Conservation (phyloP, 2,888 invertebrate genomes). For the Drosophila nigritarsus region DNA sequence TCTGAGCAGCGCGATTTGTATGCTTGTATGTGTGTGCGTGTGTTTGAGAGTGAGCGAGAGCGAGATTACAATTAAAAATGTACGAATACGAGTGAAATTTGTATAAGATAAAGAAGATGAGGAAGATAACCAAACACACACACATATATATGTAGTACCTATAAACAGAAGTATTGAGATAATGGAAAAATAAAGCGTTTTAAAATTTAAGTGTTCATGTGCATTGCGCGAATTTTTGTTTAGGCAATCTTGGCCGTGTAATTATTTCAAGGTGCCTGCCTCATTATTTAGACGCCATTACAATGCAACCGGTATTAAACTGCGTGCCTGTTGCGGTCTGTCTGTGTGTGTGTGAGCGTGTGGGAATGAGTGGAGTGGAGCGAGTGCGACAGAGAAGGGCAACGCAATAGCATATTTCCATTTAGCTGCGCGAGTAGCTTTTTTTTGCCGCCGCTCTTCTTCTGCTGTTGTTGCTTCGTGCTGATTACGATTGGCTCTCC, state of each 20-base stretch:
- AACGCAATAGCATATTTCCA: conserved; percentile 48
- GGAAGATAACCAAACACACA: conserved; percentile 54
- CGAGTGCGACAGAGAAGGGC: conserved; percentile 34
- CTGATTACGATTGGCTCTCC: conserved; percentile 51
- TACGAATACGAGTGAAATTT: conserved; percentile 67
- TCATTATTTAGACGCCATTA: conserved; percentile 78
- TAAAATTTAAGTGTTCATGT: conserved; percentile 21
- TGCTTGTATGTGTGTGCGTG: conserved; percentile 47
- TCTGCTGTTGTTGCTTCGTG: conserved; percentile 25
- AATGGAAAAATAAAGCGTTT: conserved; percentile 16
- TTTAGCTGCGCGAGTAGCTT: conserved; percentile 72
- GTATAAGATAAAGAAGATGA: conserved; percentile 73
- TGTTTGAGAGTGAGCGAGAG: conserved; percentile 48
- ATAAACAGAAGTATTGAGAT: conserved; percentile 15
- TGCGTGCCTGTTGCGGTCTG: conserved; percentile 35
- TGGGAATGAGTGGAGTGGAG: conserved; percentile 10
- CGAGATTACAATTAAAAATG: conserved; percentile 67
- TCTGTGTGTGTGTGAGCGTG: conserved; percentile 21
- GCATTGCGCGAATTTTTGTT: conserved; percentile 63
- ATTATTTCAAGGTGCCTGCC: conserved; percentile 71
- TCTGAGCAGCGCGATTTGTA: conserved; percentile 68
- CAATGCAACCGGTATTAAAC: conserved; percentile 72
- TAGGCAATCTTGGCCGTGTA: conserved; percentile 76
- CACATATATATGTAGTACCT: conserved; percentile 17
- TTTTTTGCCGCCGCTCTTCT: conserved; percentile 50